phyloP scores from a whole-genome alignment of 2,113 vertebrate genomes.

The Hippocampus comes region DNA sequence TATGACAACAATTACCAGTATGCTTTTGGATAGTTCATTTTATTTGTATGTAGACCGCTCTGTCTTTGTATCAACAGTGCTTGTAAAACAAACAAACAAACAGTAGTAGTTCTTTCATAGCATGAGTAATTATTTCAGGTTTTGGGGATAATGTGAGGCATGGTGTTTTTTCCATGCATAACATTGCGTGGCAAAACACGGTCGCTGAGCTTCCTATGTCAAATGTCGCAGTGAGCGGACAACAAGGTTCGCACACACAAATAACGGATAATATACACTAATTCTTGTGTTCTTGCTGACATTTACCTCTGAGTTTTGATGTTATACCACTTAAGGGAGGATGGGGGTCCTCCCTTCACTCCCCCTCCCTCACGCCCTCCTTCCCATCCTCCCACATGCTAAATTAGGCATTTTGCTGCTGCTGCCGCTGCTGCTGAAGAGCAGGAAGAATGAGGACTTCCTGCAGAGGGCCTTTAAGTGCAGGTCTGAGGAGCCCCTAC shows the following conservation, averaged over 20 bases:
- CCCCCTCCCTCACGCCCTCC: slow-evolving; percentile 28
- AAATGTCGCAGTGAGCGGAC: slow-evolving; percentile 14
- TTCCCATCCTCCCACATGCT: neutral
- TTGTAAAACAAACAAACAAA: neutral
- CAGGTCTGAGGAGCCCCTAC: slow-evolving; percentile 35
- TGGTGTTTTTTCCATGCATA: neutral
- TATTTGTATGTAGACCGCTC: too few relatives aligned
- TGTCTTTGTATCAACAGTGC: too few relatives aligned
- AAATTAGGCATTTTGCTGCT: slow-evolving; percentile 28
- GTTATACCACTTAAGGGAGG: slow-evolving; percentile 43
- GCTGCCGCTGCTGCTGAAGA: slow-evolving; percentile 39
- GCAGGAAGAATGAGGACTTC: slow-evolving; percentile 57
- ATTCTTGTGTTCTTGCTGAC: slow-evolving; percentile 51
- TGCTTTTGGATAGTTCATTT: too few relatives aligned
- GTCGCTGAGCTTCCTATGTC: neutral
- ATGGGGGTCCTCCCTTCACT: slow-evolving; percentile 30
- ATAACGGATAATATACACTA: slow-evolving; percentile 32
- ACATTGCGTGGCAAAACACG: slow-evolving; percentile 1
- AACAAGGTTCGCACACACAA: slow-evolving; percentile 9
- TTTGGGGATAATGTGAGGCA: neutral
- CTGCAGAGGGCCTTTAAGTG: slow-evolving; percentile 60
- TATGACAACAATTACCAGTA: too few relatives aligned
- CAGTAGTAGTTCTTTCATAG: neutral
- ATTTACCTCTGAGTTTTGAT: slow-evolving; percentile 55
- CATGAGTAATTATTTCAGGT: neutral